Base-by-base conservation (phyloP, 30 jellyfish, hydroid and myxozoan genomes). In the Pelagia noctiluca region DNA sequence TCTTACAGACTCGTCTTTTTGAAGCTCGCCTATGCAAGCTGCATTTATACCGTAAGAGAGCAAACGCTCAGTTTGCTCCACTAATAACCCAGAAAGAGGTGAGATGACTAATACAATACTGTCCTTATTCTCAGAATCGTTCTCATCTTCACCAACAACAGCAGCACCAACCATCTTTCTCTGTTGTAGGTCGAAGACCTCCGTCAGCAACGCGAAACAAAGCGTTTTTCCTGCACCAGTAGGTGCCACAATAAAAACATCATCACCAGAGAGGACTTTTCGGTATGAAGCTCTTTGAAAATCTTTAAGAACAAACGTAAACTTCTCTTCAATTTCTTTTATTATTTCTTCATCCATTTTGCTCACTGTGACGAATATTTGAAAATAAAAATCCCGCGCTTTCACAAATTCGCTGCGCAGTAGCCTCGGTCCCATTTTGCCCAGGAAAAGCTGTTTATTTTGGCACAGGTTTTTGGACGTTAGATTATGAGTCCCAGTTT, bases 201-300 rank as follows among this genome's bases (percentile, higher is more conserved):
- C 66, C 0, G 65, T n/a, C 67, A 0, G 28, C 35, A 70, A 70
- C 0, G 82, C 82, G 24, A 70, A 70, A 70, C 82, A 70, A 22
- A 0, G 38, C 10, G 67, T 70, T 66, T 70, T 70, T 22, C 82
- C 65, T 33, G 67, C 16, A 19, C 82, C 82, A 70, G 82, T 70
- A 19, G 82, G 82, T 34, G 82, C 82, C 22, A 26, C 28, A 29
- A 66, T 35, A 31, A 66, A 66, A 30, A 66, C 53, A 34, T 66
- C 79, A 29, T 1, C 8, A 19, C 79, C 79, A 7, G 8, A 29
- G 4, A 26, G 5, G 29, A 66, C 24, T 34, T 66, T 66, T 2
- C 13, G 53, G 79, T 66, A 66, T 1, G 5, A 52, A 1, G 50
- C 79, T 29, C 50, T 21, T 66, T 66, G 79, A 66, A 66, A 66